Conservation (phyloP, 1,140 invertebrate genomes). For the Goniozus legneri region DNA sequence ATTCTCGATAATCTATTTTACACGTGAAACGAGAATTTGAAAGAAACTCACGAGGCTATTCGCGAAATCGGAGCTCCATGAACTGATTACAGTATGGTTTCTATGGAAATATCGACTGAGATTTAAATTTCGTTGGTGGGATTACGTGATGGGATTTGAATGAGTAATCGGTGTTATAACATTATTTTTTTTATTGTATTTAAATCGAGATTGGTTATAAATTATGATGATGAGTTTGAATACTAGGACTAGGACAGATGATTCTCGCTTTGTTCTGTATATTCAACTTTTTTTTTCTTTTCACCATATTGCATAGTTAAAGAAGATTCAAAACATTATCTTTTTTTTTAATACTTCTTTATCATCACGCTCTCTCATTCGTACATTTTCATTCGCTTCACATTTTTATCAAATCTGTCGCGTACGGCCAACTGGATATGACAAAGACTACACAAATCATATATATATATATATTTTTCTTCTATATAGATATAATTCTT, state of each 20-base stretch:
- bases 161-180: too few species aligned
- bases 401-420: not conserved
- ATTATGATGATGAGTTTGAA: conserved; percentile 36
- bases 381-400: not conserved
- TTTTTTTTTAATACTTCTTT: not conserved
- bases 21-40: too few species aligned
- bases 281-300: conserved; percentile 29
- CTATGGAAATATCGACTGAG: too few species aligned
- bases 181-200: conserved; percentile 37
- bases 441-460: not conserved
- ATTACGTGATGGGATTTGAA: too few species aligned
- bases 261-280: conserved; percentile 32
- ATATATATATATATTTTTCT: not conserved
- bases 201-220: conserved; percentile 37
- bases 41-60: too few species aligned
- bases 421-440: not conserved
- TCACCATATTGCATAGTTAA: conserved; percentile 23
- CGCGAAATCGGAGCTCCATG: too few species aligned
- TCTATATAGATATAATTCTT: not conserved
- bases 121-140: too few species aligned
- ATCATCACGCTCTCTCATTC: not conserved
- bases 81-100: too few species aligned
- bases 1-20: too few species aligned
- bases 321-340: not conserved
- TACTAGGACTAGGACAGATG: conserved; percentile 38